phyloP scores from a whole-genome alignment of 2,113 vertebrate species.

The Plestiodon gilberti region DNA sequence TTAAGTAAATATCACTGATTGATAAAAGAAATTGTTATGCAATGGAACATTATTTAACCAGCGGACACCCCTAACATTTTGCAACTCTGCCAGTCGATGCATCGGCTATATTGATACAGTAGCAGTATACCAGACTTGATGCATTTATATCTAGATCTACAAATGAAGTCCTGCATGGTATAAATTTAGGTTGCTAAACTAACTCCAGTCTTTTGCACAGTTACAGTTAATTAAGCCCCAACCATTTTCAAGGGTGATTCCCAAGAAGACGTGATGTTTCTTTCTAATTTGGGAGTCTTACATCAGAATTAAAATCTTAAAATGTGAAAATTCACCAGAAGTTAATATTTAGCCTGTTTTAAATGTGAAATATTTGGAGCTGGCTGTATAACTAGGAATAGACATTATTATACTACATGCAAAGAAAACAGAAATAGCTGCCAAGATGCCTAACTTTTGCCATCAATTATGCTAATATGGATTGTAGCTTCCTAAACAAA shows the following conservation, averaged over 20 bases:
- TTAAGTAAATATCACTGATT: background rate
- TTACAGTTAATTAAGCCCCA: background rate
- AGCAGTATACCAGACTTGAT: no score
- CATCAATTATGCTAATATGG: conserved; percentile 16
- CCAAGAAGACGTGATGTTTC: background rate
- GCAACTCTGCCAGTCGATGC: background rate
- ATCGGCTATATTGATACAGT: background rate
- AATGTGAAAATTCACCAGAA: background rate
- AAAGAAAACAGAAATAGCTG: conserved; percentile 19
- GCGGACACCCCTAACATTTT: background rate
- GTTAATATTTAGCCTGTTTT: background rate
- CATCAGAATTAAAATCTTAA: conserved; percentile 8
- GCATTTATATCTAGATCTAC: background rate
- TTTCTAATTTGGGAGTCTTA: background rate
- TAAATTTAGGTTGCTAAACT: background rate
- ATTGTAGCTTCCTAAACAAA: conserved; percentile 10
- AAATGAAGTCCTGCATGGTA: background rate
- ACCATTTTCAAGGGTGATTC: background rate
- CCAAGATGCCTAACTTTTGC: conserved; percentile 19
- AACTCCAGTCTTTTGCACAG: background rate
- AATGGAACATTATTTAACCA: background rate
- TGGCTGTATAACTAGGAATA: background rate
- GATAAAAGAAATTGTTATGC: background rate
- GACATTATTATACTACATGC: background rate
- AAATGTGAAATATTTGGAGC: conserved; percentile 20